Conservation (phyloP, 2,113 vertebrate genomes). For the Theristicus caerulescens region DNA sequence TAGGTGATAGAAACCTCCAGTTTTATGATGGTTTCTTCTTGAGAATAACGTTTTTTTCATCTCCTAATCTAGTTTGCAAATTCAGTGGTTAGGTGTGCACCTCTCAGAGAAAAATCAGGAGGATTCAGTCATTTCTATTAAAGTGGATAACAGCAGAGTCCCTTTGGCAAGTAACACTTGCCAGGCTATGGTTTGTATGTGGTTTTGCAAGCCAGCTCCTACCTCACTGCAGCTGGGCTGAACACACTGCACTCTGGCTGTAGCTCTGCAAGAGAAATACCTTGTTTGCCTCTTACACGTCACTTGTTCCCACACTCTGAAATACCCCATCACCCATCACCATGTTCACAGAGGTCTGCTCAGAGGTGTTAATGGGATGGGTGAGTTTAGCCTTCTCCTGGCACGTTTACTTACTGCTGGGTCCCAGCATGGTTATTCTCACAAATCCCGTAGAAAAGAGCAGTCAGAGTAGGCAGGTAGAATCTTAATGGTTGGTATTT, state of each 20-base stretch:
- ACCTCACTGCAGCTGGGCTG: background rate
- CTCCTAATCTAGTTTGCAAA: background rate
- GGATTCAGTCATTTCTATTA: background rate
- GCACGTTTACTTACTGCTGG: background rate
- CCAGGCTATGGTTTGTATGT: background rate
- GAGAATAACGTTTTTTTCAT: background rate
- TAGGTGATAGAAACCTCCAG: background rate
- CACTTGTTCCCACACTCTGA: background rate
- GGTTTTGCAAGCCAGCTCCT: background rate
- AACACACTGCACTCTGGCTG: background rate
- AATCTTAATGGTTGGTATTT: background rate
- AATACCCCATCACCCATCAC: background rate
- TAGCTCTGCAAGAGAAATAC: background rate
- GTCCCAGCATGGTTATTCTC: background rate
- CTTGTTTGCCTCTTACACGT: background rate
- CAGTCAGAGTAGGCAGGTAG: background rate
- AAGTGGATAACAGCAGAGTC: background rate
- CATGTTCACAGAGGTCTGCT: background rate
- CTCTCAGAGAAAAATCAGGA: background rate
- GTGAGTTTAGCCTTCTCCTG: background rate
- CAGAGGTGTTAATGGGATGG: background rate
- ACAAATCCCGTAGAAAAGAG: background rate
- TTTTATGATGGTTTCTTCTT: background rate
- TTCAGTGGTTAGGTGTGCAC: background rate
- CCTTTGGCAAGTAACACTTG: background rate